These are phyloP conservation scores for Augiades crinisus DNA, from an alignment of 2,888 invertebrate species.

Conservation along the genomic window DNA sequence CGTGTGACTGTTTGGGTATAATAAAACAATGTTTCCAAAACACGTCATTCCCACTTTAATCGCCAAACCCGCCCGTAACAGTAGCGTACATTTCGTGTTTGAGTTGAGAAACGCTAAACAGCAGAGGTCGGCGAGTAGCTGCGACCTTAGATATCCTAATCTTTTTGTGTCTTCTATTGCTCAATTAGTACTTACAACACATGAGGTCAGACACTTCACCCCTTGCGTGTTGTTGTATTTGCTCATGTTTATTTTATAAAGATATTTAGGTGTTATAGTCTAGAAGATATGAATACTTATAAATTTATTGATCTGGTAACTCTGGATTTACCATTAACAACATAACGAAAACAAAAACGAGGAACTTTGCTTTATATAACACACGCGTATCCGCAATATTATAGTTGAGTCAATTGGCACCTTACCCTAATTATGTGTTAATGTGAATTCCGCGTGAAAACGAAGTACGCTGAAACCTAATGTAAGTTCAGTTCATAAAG, in stretches of 20 bases:
- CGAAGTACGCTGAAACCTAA: no score
- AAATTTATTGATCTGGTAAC: no score
- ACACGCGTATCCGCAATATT: no score
- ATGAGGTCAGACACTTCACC: constrained; percentile 7
- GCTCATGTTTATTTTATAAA: neutral
- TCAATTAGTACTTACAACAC: constrained; percentile 1
- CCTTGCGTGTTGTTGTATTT: constrained; percentile 5
- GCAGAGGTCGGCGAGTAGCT: neutral
- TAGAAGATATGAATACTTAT: neutral
- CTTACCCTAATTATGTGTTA: neutral
- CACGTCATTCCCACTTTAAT: no score
- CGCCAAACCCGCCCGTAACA: no score
- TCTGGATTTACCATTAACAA: no score
- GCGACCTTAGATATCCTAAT: constrained; percentile 15
- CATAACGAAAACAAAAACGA: no score
- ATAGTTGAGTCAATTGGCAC: no score
- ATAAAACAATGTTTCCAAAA: no score
- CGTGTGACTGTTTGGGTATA: no score
- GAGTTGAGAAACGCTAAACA: neutral
- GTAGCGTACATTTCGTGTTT: neutral
- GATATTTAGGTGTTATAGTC: neutral
- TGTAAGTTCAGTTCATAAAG: no score
- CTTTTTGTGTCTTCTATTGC: constrained; percentile 7
- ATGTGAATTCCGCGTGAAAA: neutral
- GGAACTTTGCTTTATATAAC: no score